These are phyloP conservation scores for Capromys pilorides DNA, from an alignment of 2,797 vertebrate genomes.

Conservation along the genomic window DNA sequence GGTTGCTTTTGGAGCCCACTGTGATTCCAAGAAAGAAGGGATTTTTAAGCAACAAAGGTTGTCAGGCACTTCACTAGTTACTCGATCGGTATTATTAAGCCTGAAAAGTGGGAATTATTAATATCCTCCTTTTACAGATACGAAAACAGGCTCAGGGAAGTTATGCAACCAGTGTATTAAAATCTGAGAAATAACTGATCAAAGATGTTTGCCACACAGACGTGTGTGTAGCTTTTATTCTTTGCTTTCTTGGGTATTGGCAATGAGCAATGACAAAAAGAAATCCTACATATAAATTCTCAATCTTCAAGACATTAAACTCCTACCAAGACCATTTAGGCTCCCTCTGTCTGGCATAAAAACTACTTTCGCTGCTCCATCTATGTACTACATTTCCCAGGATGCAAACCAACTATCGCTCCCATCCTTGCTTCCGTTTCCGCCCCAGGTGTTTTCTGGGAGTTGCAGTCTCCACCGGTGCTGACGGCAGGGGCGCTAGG, in stretches of 20 bases:
- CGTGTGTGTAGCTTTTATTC: neutral
- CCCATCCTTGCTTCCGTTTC: neutral
- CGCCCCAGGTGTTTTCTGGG: neutral
- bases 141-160: neutral
- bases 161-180: neutral
- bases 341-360: rapidly evolving
- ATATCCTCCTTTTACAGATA: neutral
- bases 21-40: neutral
- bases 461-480: neutral
- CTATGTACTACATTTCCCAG: slow-evolving; percentile 60
- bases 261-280: neutral
- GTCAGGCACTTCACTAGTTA: neutral
- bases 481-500: rapidly evolving
- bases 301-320: neutral
- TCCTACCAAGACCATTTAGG: rapidly evolving
- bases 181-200: neutral
- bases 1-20: neutral
- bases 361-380: neutral
- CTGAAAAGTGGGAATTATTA: neutral
- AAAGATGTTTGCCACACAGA: neutral
- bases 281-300: neutral
- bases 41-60: neutral
- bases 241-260: neutral
- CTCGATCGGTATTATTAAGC: neutral
- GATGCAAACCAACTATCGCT: rapidly evolving